phyloP scores from a whole-genome alignment of 92 coral and sea anemone species.

The Porites rus region DNA sequence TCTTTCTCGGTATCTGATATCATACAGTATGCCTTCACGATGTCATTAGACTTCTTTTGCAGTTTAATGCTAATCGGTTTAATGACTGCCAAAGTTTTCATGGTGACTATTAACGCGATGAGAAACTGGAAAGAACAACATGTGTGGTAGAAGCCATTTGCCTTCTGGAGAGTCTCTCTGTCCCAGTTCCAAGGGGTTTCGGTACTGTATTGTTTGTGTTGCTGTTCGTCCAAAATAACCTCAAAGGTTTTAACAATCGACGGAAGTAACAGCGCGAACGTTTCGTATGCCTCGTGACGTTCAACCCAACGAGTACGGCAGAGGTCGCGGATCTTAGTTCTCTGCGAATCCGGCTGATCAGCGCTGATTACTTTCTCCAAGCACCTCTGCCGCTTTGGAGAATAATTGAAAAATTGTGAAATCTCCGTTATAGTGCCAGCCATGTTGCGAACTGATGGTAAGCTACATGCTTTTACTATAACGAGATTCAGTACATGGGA shows the following conservation, averaged over 20 bases:
- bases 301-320: conserved; percentile 67
- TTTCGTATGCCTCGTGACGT: conserved; percentile 61
- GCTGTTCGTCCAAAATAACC: conserved; percentile 56
- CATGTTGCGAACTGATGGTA: no score
- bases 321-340: conserved; percentile 52
- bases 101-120: conserved; percentile 50
- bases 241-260: conserved; percentile 50
- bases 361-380: conserved; percentile 15
- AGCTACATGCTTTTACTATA: no score
- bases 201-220: conserved; percentile 33
- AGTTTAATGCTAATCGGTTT: conserved; percentile 60
- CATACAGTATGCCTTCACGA: conserved; percentile 62
- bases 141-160: conserved; percentile 50
- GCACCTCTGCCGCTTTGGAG: no score
- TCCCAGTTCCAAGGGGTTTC: conserved; percentile 68
- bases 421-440: no score
- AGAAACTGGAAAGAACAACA: conserved; percentile 58
- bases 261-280: conserved; percentile 27
- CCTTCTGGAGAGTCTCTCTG: conserved; percentile 54
- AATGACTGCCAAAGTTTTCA: conserved; percentile 60
- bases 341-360: conserved; percentile 10
- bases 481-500: no score
- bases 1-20: conserved; percentile 51
- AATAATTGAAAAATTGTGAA: no score
- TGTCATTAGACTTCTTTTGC: conserved; percentile 69